These are phyloP conservation scores for Drosophila pullipes DNA, from an alignment of 2,888 invertebrate species.

Conservation along the genomic window DNA sequence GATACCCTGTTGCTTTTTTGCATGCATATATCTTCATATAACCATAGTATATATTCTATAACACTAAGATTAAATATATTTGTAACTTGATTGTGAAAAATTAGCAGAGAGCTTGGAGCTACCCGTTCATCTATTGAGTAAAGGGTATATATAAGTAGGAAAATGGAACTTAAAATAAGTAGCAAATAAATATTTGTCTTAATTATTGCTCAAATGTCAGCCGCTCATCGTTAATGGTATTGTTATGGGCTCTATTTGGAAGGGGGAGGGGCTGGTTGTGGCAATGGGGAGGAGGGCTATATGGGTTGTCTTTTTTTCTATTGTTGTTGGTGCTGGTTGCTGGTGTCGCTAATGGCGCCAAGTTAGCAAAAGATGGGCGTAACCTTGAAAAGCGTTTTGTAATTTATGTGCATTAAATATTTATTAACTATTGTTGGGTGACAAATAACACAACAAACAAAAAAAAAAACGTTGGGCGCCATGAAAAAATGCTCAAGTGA, in stretches of 20 bases:
- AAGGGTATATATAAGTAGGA: slow-evolving; percentile 6
- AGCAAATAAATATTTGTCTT: slow-evolving; percentile 61
- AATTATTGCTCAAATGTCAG: slow-evolving; percentile 67
- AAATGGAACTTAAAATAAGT: slow-evolving; percentile 14
- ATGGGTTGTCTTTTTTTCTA: slow-evolving; percentile 12
- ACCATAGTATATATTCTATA: background rate
- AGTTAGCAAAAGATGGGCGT: slow-evolving; percentile 39
- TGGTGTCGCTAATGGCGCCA: slow-evolving; percentile 34
- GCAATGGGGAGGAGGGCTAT: slow-evolving; percentile 15
- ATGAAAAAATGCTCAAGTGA: background rate
- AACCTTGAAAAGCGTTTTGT: slow-evolving; percentile 77
- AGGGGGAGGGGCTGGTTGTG: background rate
- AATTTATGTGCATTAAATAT: slow-evolving; percentile 79
- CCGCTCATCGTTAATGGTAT: slow-evolving; percentile 5
- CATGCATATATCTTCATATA: no score
- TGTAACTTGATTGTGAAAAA: background rate
- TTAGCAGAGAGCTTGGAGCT: background rate
- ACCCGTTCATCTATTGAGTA: background rate
- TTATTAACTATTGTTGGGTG: slow-evolving; percentile 69
- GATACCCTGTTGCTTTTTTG: background rate
- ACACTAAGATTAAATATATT: background rate
- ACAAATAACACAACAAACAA: slow-evolving; percentile 59
- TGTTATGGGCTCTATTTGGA: background rate
- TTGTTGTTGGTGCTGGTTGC: background rate
- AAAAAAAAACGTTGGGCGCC: slow-evolving; percentile 14